These are phyloP conservation scores for Bombus soroeensis DNA, from an alignment of 1,140 invertebrate genomes.

Conservation along the genomic window DNA sequence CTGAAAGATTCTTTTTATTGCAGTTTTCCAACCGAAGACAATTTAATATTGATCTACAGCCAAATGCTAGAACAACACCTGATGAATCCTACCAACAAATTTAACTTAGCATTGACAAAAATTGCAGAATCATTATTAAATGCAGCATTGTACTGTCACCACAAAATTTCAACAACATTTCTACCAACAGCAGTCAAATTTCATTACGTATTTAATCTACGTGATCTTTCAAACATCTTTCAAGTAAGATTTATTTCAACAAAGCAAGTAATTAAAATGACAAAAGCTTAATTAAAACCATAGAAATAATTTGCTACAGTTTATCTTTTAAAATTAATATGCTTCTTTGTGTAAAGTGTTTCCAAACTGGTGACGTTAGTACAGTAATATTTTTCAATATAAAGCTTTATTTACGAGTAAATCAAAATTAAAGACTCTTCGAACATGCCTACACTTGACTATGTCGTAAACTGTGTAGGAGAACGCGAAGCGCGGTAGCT, in stretches of 20 bases:
- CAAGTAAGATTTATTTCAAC: conserved; percentile 83
- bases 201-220: conserved; percentile 96
- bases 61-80: conserved; percentile 92
- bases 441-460: too few relatives aligned
- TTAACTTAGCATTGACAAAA: conserved; percentile 85
- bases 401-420: too few relatives aligned
- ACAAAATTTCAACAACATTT: conserved; percentile 89
- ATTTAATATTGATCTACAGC: conserved; percentile 92
- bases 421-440: too few relatives aligned
- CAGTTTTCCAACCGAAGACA: conserved; percentile 93
- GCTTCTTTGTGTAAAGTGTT: too few relatives aligned
- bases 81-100: conserved; percentile 86
- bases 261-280: neutral
- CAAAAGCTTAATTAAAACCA: neutral
- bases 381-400: too few relatives aligned
- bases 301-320: neutral
- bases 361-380: too few relatives aligned
- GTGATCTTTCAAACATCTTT: conserved; percentile 96
- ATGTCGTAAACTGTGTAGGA: too few relatives aligned
- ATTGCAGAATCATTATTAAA: conserved; percentile 86
- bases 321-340: neutral
- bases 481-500: too few relatives aligned
- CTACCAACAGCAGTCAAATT: conserved; percentile 97
- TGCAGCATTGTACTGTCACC: conserved; percentile 90
- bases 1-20: neutral